A percentile compares a stretch with the other conserved stretches of the same genome.
phyloP scores from a whole-genome alignment of 2,797 vertebrate genomes.

The Xerus rutilus region DNA sequence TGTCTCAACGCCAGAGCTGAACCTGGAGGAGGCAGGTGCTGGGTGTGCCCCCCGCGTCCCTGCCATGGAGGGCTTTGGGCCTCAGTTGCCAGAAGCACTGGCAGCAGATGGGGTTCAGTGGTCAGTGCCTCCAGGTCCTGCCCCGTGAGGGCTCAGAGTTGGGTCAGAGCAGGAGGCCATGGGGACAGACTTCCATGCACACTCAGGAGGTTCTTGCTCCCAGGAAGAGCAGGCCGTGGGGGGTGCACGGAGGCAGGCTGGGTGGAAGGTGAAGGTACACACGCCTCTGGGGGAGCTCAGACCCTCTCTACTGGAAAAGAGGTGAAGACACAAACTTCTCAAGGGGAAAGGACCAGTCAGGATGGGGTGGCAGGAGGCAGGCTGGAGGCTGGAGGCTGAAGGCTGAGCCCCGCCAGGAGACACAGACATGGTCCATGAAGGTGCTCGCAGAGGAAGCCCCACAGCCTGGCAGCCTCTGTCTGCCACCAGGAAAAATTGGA shows the following conservation, averaged over 20 bases:
- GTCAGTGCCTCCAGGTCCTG: neutral
- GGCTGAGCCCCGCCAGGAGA: neutral
- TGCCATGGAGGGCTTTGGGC: neutral
- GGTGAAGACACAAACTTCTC: neutral
- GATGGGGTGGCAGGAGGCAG: neutral
- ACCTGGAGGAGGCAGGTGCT: neutral
- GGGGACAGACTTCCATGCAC: neutral
- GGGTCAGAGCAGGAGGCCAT: neutral
- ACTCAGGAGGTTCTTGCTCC: neutral
- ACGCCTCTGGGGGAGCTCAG: neutral
- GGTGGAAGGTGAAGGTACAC: neutral
- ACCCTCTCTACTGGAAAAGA: neutral
- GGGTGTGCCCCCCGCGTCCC: neutral
- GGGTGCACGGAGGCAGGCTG: neutral
- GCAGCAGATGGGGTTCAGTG: neutral
- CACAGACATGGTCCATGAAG: too few relatives aligned
- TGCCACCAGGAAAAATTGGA: neutral
- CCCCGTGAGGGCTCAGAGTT: neutral
- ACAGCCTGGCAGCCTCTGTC: slow-evolving; percentile 22
- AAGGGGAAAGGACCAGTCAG: neutral
- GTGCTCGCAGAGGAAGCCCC: too few relatives aligned
- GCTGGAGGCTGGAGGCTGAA: neutral
- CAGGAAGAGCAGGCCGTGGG: neutral
- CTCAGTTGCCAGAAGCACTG: too few relatives aligned
- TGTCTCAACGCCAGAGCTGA: neutral